Conservation (phyloP, 2,113 vertebrate species). For the Formicarius rufipectus region DNA sequence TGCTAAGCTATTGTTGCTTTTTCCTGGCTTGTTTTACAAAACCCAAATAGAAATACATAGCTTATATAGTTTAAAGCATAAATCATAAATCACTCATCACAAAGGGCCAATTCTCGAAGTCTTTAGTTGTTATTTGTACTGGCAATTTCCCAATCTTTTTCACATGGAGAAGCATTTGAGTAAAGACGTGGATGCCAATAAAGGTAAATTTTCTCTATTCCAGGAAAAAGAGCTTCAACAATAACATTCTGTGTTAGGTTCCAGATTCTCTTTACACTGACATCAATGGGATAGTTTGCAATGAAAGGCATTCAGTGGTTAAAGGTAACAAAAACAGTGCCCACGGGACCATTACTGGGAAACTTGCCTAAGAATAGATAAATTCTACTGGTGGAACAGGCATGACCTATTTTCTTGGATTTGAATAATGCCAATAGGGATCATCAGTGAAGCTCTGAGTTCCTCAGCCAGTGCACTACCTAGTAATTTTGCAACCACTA, state of each 20-base stretch:
- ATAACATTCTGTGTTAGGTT: background rate
- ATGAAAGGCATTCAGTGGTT: background rate
- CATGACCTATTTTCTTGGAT: background rate
- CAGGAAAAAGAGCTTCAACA: background rate
- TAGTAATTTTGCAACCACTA: rapidly evolving
- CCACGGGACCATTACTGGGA: background rate
- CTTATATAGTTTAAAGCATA: background rate
- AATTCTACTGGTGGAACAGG: background rate
- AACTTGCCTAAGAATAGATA: background rate
- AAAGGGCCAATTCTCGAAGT: background rate
- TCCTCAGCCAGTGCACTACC: background rate
- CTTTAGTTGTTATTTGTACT: constrained; percentile 28
- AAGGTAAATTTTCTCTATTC: background rate
- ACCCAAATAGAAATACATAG: constrained; percentile 49
- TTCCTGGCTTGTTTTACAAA: constrained; percentile 48
- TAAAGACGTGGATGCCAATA: background rate
- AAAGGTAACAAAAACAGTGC: background rate
- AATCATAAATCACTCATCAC: constrained; percentile 1
- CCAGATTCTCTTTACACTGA: background rate
- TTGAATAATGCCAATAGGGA: background rate
- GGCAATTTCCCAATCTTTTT: constrained; percentile 39
- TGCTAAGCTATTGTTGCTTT: constrained; percentile 45
- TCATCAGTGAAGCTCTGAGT: background rate
- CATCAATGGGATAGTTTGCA: background rate
- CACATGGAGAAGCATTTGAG: background rate